Conservation (phyloP, 92 coral and sea anemone species). For the Ricordea florida region DNA sequence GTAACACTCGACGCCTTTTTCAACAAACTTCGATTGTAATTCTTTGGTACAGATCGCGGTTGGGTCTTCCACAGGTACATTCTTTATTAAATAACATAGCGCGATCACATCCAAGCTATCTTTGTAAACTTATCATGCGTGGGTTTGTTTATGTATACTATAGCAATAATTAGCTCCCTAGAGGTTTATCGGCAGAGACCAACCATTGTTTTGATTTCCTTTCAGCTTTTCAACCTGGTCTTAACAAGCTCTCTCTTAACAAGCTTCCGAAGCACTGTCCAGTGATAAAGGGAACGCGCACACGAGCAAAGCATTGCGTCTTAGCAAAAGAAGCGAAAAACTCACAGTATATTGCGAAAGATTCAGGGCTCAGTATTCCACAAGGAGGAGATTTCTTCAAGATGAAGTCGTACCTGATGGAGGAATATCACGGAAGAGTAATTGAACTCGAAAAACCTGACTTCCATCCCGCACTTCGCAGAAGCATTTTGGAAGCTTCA, state of each 20-base stretch:
- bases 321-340: not conserved
- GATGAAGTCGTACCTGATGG: constrained; percentile 20
- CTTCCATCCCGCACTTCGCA: constrained; percentile 13
- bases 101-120: too few species aligned
- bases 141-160: not conserved
- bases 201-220: not conserved
- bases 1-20: not conserved
- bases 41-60: too few species aligned
- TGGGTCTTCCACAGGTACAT: not conserved
- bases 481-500: constrained; percentile 17
- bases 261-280: not conserved
- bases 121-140: too few species aligned
- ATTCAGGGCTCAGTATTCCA: not conserved
- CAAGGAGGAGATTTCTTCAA: not conserved
- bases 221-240: too few species aligned
- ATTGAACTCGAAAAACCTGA: not conserved
- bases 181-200: not conserved
- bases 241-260: constrained; percentile 10
- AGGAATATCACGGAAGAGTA: not conserved
- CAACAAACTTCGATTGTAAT: not conserved
- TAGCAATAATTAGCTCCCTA: constrained; percentile 1
- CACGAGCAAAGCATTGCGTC: not conserved
- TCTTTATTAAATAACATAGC: not conserved
- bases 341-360: not conserved
- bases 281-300: not conserved